A percentile compares a stretch with the other conserved stretches of the same genome.
Evolutionary conservation across 2,797 vertebrate species (phyloP).

Genomic region (Trichosurus vulpecula): DNA sequence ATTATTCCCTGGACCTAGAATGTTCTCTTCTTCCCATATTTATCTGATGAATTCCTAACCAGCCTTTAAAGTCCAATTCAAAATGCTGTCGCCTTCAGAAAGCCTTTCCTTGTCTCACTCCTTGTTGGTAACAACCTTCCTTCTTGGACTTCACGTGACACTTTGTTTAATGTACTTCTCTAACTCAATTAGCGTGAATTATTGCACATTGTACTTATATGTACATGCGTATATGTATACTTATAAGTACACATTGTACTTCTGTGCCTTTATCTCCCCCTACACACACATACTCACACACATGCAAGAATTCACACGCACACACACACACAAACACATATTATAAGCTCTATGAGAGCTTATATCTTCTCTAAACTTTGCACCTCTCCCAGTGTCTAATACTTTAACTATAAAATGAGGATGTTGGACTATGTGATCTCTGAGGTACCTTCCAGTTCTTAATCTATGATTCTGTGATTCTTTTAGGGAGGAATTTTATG

Average conservation of each 20-base stretch:
- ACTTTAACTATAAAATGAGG: background rate
- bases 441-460: background rate
- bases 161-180: background rate
- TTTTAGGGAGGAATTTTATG: constrained; percentile 43
- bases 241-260: background rate
- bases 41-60: background rate
- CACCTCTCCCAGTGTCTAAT: background rate
- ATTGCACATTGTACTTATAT: background rate
- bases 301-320: background rate
- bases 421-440: background rate
- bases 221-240: no score
- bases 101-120: background rate
- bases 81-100: background rate
- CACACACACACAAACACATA: background rate
- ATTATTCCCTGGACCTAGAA: background rate
- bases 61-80: background rate
- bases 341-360: background rate
- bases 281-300: background rate
- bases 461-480: background rate
- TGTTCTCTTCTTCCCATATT: background rate
- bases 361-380: background rate
- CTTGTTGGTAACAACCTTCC: background rate
- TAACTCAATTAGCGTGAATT: background rate
- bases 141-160: background rate
- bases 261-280: background rate